A percentile compares a stretch with the other conserved stretches of the same genome.
Evolutionary conservation across 1,140 invertebrate species (phyloP).

Genomic region (Babylonia areolata): DNA sequence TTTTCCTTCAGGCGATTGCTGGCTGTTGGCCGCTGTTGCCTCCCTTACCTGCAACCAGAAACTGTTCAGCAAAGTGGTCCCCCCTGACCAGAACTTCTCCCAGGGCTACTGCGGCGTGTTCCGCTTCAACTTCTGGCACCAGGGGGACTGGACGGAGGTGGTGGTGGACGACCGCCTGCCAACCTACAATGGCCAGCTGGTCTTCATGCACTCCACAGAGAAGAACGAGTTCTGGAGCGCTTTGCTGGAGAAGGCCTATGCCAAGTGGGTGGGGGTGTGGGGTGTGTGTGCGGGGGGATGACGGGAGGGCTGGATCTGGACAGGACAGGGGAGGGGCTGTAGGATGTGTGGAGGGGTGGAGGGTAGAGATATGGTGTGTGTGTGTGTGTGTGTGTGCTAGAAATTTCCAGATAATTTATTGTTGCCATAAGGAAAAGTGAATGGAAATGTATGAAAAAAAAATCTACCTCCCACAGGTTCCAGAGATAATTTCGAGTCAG

Average conservation of each 20-base stretch:
- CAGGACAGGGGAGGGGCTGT: not conserved
- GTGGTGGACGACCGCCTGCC: constrained; percentile 97
- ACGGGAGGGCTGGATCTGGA: too few species aligned
- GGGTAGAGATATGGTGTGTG: too few species aligned
- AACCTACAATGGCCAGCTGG: constrained; percentile 89
- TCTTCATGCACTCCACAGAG: constrained; percentile 95
- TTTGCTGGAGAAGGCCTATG: constrained; percentile 98
- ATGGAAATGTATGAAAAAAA: too few species aligned
- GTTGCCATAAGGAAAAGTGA: too few species aligned
- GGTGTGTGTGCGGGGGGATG: too few species aligned
- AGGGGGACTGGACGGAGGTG: constrained; percentile 89
- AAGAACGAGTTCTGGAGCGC: constrained; percentile 97
- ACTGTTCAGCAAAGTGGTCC: constrained; percentile 95
- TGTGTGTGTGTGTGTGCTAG: too few species aligned
- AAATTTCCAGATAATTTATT: too few species aligned
- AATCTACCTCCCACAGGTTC: too few species aligned
- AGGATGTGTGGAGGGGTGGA: not conserved
- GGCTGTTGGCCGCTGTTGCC: constrained; percentile 96
- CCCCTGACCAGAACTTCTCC: constrained; percentile 94
- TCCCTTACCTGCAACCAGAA: constrained; percentile 93
- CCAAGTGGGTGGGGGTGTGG: constrained; percentile 81
- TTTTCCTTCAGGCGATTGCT: constrained; percentile 89
- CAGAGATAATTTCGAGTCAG: too few species aligned
- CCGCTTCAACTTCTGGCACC: constrained; percentile 83
- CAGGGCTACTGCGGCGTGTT: constrained; percentile 93